These are phyloP conservation scores for Varanus komodoensis DNA, from an alignment of 2,113 vertebrate species.

Conservation along the genomic window DNA sequence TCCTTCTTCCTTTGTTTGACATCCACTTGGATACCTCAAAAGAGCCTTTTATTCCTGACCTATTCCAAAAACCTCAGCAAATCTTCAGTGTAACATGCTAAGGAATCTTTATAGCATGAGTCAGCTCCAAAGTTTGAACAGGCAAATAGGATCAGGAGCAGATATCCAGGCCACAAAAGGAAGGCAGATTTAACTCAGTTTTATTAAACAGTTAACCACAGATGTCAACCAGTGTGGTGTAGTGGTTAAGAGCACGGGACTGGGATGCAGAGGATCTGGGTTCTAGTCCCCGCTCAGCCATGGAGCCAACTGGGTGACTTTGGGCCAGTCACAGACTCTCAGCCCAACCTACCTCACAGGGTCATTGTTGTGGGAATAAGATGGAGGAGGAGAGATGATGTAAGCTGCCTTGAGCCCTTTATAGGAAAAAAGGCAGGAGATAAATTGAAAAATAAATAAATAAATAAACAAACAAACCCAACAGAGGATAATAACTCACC, in stretches of 20 bases:
- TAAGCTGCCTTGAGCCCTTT: no score
- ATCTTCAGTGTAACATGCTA: neutral
- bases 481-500: neutral
- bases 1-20: neutral
- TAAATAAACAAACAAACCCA: no score
- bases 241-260: no score
- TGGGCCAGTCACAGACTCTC: no score
- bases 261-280: no score
- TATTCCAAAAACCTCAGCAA: neutral
- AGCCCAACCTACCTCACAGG: no score
- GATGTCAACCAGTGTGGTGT: neutral
- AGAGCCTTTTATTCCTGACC: neutral
- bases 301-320: no score
- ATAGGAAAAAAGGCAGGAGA: no score
- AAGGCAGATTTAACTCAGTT: neutral
- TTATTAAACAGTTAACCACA: neutral
- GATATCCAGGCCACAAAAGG: neutral
- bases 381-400: no score
- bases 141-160: neutral
- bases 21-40: neutral
- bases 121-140: neutral
- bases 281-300: no score
- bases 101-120: neutral
- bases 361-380: no score
- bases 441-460: no score